Evolutionary conservation across 2,113 vertebrate genomes (phyloP).

Genomic region (Psittacara wagleri): DNA sequence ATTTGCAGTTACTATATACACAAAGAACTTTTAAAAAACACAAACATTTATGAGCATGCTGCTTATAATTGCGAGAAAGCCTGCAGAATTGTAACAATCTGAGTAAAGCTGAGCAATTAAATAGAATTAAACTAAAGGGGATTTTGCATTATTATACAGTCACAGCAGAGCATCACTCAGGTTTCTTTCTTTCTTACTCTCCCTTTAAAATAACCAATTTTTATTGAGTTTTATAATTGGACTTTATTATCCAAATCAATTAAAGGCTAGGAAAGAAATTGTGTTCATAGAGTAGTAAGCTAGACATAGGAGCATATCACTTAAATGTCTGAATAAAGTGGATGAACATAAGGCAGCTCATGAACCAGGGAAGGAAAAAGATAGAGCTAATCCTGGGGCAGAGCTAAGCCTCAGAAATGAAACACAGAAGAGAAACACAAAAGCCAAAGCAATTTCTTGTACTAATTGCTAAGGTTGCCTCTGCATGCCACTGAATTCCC

Average conservation of each 20-base stretch:
- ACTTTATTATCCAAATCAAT: conserved; percentile 57
- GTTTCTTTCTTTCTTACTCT: conserved; percentile 1
- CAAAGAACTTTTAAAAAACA: neutral
- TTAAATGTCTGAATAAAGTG: conserved; percentile 29
- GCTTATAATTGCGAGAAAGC: neutral
- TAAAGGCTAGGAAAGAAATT: conserved; percentile 38
- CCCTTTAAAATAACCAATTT: conserved; percentile 33
- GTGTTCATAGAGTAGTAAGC: neutral
- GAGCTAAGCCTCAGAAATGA: conserved; percentile 5
- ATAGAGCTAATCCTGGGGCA: neutral
- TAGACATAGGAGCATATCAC: conserved; percentile 9
- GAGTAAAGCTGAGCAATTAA: conserved; percentile 13
- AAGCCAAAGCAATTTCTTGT: conserved; percentile 21
- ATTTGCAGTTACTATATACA: neutral
- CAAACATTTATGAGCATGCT: neutral
- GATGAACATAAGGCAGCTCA: neutral
- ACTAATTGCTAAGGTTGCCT: neutral
- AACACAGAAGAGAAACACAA: neutral
- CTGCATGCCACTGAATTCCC: neutral
- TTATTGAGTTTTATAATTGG: conserved; percentile 47
- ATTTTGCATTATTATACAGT: conserved; percentile 7
- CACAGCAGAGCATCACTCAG: neutral
- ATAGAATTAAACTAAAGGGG: conserved; percentile 8
- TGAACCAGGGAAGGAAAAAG: neutral
- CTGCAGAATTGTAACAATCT: neutral